Evolutionary conservation across 2,888 invertebrate species (phyloP), one percentile per base, ranked within the genome.

Genomic region (Leptinotarsa peninsularis): DNA sequence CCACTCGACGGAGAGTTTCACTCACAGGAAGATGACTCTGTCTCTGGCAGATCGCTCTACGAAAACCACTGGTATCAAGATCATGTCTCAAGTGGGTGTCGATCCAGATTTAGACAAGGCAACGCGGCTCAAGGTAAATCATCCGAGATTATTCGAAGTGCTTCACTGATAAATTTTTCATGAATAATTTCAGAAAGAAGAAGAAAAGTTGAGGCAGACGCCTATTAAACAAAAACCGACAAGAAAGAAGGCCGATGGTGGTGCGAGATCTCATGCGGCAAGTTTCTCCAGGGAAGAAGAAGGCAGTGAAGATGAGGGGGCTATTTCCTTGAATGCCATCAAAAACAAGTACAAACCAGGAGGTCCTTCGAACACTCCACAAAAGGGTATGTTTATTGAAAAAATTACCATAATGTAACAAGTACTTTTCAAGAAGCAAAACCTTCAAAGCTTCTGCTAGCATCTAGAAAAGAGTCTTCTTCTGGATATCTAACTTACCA

Each of bases 1-100:
- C 0, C 98, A 98, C 87, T 99, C 99, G 0, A 99, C 99, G 0
- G 99, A 99, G 87, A 98, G 98, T 27, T 98, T 98, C 89, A 99
- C 99, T 0, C 99, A 99, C 88, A 93, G 98, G 81, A 99, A 99
- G 91, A 98, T 99, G 95, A 99, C 99, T 0, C 91, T 99, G 89
- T 98, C 98, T 0, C 90, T 99, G 81, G 99, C 99, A 0, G 99
- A 99, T 89, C 92, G 98, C 71, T 95, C 97, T 63, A 94, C 96
- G 70, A 98, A 98, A 89, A 95, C 97, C 0, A 94, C 95, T 1
- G 97, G 97, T 70, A 98, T 99, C 84, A 98, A 98, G 89, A 97
- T 99, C 73, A 90, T 99, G 81, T 97, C 98, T 1, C 96, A 96
- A 88, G 96, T 97, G 56, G 97, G 97, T 5, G 92, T 92, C 78